Conservation (phyloP, 2,888 invertebrate species). For the Hydrotaea diabolus region DNA sequence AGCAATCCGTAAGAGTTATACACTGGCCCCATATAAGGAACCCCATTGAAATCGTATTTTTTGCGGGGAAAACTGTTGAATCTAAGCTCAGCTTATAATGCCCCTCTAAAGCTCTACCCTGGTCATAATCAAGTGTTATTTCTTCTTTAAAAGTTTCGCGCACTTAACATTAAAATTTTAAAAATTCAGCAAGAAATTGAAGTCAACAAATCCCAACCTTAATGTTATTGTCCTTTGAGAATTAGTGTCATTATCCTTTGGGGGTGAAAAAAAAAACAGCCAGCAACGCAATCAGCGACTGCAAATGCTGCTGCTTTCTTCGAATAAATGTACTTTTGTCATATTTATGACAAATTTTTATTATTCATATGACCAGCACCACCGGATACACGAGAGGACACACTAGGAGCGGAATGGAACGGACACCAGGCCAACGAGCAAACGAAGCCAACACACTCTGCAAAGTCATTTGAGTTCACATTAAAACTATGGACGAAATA, state of each 20-base stretch:
- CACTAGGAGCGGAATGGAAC: conserved; percentile 11
- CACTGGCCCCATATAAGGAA: too few species aligned
- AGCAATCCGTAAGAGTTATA: too few species aligned
- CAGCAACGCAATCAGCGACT: conserved; percentile 14
- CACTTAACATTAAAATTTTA: too few species aligned
- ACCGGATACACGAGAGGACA: conserved; percentile 32
- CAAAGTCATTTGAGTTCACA: conserved; percentile 70
- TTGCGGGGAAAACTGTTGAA: too few species aligned
- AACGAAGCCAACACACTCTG: conserved; percentile 42
- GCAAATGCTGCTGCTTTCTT: conserved; percentile 55
- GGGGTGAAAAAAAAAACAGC: conserved; percentile 13
- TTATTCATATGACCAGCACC: conserved; percentile 66
- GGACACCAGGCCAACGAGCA: too few species aligned
- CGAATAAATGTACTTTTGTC: conserved; percentile 67
- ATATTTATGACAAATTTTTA: conserved; percentile 68
- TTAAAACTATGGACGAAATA: conserved; percentile 64
- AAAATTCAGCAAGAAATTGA: conserved; percentile 20
- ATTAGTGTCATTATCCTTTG: conserved; percentile 57
- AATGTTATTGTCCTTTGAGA: conserved; percentile 66
- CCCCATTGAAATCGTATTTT: too few species aligned
- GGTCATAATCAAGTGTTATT: background rate
- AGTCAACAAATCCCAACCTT: conserved; percentile 62
- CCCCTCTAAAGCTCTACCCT: too few species aligned
- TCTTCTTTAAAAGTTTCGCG: background rate
- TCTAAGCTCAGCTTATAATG: too few species aligned